phyloP scores from a whole-genome alignment of 2,888 invertebrate species.

The Sturmia bella region DNA sequence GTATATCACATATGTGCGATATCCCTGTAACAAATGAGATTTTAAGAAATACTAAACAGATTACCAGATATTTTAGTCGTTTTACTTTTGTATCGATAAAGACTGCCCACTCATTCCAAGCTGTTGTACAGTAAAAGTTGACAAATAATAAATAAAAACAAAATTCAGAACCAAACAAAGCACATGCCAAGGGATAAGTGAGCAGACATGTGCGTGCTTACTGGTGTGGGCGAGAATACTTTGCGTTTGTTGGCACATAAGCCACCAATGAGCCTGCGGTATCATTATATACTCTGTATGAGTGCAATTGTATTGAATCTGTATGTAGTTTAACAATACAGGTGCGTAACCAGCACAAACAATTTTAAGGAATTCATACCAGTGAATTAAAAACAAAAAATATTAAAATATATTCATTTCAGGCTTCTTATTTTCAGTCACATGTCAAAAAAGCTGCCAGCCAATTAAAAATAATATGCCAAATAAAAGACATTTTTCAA shows the following conservation, averaged over 20 bases:
- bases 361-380: too few relatives aligned
- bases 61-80: background rate
- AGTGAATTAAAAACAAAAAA: too few relatives aligned
- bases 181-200: background rate
- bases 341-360: too few relatives aligned
- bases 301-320: too few relatives aligned
- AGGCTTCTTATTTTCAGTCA: too few relatives aligned
- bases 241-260: constrained; percentile 57
- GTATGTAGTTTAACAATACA: background rate
- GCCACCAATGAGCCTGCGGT: constrained; percentile 62
- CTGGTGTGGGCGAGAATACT: background rate
- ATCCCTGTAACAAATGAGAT: too few relatives aligned
- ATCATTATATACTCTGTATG: constrained; percentile 49
- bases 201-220: background rate
- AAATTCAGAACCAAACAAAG: background rate
- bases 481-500: too few relatives aligned
- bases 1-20: too few relatives aligned
- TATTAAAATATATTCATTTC: too few relatives aligned
- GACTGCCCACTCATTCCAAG: background rate
- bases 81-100: background rate
- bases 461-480: too few relatives aligned
- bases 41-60: too few relatives aligned
- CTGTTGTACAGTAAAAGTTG: background rate
- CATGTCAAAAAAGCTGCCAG: too few relatives aligned
- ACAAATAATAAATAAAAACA: constrained; percentile 21